These are phyloP conservation scores for Chrysolina oricalcia DNA, from an alignment of 2,888 invertebrate genomes.

Conservation along the genomic window DNA sequence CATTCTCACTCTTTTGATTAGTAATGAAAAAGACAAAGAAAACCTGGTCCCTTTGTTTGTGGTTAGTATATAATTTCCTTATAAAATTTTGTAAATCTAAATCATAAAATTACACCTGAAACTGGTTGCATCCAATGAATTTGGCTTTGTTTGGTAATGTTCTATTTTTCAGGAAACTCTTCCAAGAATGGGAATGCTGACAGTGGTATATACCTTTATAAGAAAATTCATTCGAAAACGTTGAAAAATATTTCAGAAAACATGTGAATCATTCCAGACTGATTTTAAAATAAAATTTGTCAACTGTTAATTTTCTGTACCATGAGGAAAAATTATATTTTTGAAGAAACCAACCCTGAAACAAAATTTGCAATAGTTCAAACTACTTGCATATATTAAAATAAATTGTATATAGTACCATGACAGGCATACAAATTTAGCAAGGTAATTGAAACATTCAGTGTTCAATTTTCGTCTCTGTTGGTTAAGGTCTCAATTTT, in stretches of 20 bases:
- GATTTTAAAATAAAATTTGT: constrained; percentile 12
- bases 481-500: too few species aligned
- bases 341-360: not conserved
- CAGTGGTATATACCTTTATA: constrained; percentile 40
- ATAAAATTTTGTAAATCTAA: too few species aligned
- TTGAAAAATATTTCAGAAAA: not conserved
- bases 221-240: constrained; percentile 10
- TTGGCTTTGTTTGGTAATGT: not conserved
- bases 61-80: constrained; percentile 39
- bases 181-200: constrained; percentile 44
- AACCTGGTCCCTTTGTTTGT: constrained; percentile 46
- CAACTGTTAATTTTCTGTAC: not conserved
- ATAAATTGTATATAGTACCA: too few species aligned
- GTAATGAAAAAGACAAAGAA: constrained; percentile 37
- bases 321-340: not conserved
- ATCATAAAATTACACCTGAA: too few species aligned
- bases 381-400: too few species aligned
- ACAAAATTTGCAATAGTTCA: too few species aligned
- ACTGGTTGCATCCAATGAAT: too few species aligned
- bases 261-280: constrained; percentile 11
- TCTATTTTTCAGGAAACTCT: constrained; percentile 46
- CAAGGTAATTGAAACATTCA: too few species aligned
- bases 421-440: too few species aligned
- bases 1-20: constrained; percentile 43
- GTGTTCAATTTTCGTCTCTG: too few species aligned